Conservation (phyloP, 2,888 invertebrate species). For the Stenotaenia linearis region DNA sequence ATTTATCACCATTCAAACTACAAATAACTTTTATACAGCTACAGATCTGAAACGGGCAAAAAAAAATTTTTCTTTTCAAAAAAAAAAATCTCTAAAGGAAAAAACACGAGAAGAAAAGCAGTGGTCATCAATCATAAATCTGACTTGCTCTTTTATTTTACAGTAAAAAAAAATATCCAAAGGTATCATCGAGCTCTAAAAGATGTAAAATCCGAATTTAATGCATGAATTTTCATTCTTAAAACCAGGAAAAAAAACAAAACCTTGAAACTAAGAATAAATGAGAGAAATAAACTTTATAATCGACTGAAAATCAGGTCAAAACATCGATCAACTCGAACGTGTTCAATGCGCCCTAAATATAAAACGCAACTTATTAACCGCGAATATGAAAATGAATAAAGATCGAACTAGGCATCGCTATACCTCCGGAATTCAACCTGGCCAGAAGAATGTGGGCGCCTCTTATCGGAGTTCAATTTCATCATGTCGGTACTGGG, state of each 20-base stretch:
- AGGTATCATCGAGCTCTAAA: neutral
- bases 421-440: neutral
- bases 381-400: neutral
- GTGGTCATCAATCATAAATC: conserved; percentile 1
- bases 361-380: neutral
- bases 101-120: neutral
- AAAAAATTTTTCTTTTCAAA: neutral
- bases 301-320: neutral
- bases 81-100: neutral
- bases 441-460: neutral
- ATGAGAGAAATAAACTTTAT: too few relatives aligned
- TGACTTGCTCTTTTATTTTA: conserved; percentile 3
- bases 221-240: neutral
- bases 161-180: neutral
- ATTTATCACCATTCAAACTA: neutral
- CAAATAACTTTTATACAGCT: neutral
- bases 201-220: neutral
- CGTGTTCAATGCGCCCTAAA: neutral
- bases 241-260: neutral
- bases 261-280: neutral
- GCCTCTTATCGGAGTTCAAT: neutral
- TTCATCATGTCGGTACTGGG: neutral
- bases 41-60: too few relatives aligned
- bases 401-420: neutral
- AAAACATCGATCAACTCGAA: neutral